Percentiles rank a stretch among this genome's conserved stretches.
Evolutionary conservation across 1,140 invertebrate species (phyloP).

Genomic region (Goniozus legneri): DNA sequence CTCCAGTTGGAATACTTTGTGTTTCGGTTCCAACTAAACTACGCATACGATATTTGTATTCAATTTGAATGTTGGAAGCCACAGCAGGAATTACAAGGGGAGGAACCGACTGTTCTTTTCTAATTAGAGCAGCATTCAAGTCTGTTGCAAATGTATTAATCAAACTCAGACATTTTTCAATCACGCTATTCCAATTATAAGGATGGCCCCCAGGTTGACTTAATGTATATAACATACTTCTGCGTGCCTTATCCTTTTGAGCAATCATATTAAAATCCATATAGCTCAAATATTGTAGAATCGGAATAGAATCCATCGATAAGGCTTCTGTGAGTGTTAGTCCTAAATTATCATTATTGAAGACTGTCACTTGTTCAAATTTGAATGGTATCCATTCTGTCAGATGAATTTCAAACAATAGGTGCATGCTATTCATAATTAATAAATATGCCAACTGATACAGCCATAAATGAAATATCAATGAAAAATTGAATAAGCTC

Average conservation of each 20-base stretch:
- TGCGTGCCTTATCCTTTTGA: constrained; percentile 56
- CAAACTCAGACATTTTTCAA: constrained; percentile 58
- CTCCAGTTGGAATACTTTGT: neutral
- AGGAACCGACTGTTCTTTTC: constrained; percentile 22
- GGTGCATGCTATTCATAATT: constrained; percentile 65
- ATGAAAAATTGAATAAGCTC: constrained; percentile 50
- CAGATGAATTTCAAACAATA: constrained; percentile 66
- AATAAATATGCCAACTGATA: constrained; percentile 66
- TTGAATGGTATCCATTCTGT: constrained; percentile 63
- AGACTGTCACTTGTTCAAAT: constrained; percentile 30
- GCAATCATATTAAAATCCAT: constrained; percentile 65
- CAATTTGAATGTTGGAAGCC: constrained; percentile 22
- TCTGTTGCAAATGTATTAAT: constrained; percentile 62
- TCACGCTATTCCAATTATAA: constrained; percentile 72
- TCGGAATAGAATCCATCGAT: constrained; percentile 55
- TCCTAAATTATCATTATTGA: constrained; percentile 21
- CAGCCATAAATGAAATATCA: constrained; percentile 66
- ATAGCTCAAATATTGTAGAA: constrained; percentile 69
- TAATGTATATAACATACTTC: constrained; percentile 64
- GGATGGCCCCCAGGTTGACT: constrained; percentile 76
- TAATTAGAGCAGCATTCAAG: constrained; percentile 52
- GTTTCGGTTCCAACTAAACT: constrained; percentile 23
- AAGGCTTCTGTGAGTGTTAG: constrained; percentile 59
- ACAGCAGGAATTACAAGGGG: neutral
- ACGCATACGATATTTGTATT: constrained; percentile 41